These are phyloP conservation scores for Amitus sp. DNA, from an alignment of 2,888 invertebrate genomes.

Conservation along the genomic window DNA sequence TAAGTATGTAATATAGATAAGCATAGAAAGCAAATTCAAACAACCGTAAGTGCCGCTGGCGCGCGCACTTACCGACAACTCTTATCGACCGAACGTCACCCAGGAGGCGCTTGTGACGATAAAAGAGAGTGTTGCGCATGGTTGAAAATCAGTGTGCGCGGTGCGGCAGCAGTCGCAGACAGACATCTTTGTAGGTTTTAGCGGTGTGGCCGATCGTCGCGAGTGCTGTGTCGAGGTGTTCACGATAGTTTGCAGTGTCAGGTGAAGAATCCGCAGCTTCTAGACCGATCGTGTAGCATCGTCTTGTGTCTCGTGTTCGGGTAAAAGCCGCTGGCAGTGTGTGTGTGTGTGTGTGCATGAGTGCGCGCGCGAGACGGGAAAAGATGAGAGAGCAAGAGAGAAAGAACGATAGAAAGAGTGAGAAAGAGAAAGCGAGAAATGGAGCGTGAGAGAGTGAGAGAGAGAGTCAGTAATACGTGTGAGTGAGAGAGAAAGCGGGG, in stretches of 20 bases:
- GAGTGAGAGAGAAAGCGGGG: conserved; percentile 16
- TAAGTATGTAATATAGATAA: too few relatives aligned
- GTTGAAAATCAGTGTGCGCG: conserved; percentile 60
- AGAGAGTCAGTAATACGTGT: conserved; percentile 10
- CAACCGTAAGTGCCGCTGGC: too few relatives aligned
- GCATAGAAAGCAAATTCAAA: too few relatives aligned
- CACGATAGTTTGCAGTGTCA: conserved; percentile 35
- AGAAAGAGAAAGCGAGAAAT: conserved; percentile 38
- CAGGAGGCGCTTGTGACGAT: too few relatives aligned
- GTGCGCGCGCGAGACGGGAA: conserved; percentile 26
- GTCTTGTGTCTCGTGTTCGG: conserved; percentile 41
- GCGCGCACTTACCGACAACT: too few relatives aligned
- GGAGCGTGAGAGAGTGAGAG: conserved; percentile 26
- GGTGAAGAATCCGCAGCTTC: conserved; percentile 27
- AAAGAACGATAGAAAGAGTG: conserved; percentile 11
- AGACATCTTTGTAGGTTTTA: conserved; percentile 64
- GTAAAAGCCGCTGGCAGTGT: conserved; percentile 25
- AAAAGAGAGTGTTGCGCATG: too few relatives aligned
- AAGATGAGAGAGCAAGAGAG: conserved; percentile 26
- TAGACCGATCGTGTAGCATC: conserved; percentile 29
- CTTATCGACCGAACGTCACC: too few relatives aligned
- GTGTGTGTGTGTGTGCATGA: conserved; percentile 28
- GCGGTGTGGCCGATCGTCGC: conserved; percentile 58
- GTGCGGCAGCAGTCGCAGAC: conserved; percentile 52
- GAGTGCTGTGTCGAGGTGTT: conserved; percentile 51